Evolutionary conservation across 2,888 invertebrate species (phyloP), one percentile per base, ranked within the genome.

Genomic region (Cheilosia urbana): DNA sequence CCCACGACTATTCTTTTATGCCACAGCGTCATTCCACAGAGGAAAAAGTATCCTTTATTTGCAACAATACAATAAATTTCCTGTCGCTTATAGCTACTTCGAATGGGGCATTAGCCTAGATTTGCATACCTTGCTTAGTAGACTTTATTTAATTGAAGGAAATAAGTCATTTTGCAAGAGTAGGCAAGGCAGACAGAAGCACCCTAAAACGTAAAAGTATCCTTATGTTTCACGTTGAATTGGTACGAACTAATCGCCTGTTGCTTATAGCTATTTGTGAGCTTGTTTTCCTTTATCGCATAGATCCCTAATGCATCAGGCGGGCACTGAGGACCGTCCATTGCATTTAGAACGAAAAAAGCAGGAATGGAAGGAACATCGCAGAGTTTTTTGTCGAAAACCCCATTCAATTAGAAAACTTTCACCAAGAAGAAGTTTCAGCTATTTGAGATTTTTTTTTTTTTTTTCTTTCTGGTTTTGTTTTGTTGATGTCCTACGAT

Each of bases 381-480:
- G 62, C 30, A 42, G 40, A 37, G 57, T 63, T 62, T 27, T 71
- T 77, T 68, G n/a, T 51, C 24, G 15, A 65, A 78, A 57, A 57
- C 78, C 51, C 49, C 58, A 58, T 79, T 79, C 79, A 79, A 79
- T 79, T 79, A 79, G 72, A 60, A 72, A 79, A 79, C 49, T 79
- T 79, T 72, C 60, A 24, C 53, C 24, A 40, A 51, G 55, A 30
- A 45, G 24, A 51, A 71, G 30, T 71, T 78, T 62, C 47, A 13
- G 4, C 4, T 30, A 30, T 30, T 30, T 9, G 9, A 2, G 30
- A 0, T 30, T 30, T 30, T 47, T 9, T 57, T 57, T 62, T 24
- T 45, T 76, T 30, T 30, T 30, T 47, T 9, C 47, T 57, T 62
- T 24, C 53, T 76, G 42, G 37, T 7, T n/a, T 9, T 58, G 9